Conservation (phyloP, 1,140 invertebrate genomes). For the Drosophila lini region DNA sequence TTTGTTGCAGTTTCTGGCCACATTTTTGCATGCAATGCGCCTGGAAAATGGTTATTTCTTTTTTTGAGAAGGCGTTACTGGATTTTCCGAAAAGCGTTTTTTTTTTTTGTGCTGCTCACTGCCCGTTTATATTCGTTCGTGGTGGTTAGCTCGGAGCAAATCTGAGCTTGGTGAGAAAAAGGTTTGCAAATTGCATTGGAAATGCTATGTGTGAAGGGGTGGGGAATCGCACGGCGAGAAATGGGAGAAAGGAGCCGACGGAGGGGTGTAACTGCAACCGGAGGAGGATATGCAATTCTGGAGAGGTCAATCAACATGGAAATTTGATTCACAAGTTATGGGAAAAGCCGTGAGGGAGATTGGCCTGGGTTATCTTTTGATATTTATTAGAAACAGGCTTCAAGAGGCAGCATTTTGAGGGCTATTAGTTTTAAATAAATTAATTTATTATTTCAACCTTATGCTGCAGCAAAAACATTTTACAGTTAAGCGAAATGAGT, state of each 20-base stretch:
- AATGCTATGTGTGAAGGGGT: slow-evolving; percentile 43
- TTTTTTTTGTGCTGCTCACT: not conserved
- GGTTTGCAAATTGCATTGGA: slow-evolving; percentile 63
- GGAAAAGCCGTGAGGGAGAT: slow-evolving; percentile 29
- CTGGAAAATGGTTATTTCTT: slow-evolving; percentile 62
- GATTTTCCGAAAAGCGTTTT: slow-evolving; percentile 52
- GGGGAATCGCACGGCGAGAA: slow-evolving; percentile 12
- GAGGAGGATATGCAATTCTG: slow-evolving; percentile 50
- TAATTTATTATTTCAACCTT: not conserved
- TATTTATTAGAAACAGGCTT: slow-evolving; percentile 5
- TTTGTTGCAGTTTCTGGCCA: slow-evolving; percentile 49
- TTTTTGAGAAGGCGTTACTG: slow-evolving; percentile 75
- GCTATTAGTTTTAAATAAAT: not conserved
- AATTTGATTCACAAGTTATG: slow-evolving; percentile 56
- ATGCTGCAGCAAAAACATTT: not conserved
- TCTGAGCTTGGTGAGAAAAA: slow-evolving; percentile 60
- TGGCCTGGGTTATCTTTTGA: not conserved
- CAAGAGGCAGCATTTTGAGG: not conserved
- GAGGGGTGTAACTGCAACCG: slow-evolving; percentile 12
- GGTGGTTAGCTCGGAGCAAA: slow-evolving; percentile 61
- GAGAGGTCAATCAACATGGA: slow-evolving; percentile 53
- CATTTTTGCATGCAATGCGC: slow-evolving; percentile 78
- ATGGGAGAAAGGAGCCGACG: slow-evolving; percentile 17
- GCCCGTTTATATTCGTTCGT: slow-evolving; percentile 43
- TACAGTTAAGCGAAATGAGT: slow-evolving; percentile 31